Base-by-base conservation (phyloP, 2,113 vertebrate genomes). In the Puffinus mauretanicus region DNA sequence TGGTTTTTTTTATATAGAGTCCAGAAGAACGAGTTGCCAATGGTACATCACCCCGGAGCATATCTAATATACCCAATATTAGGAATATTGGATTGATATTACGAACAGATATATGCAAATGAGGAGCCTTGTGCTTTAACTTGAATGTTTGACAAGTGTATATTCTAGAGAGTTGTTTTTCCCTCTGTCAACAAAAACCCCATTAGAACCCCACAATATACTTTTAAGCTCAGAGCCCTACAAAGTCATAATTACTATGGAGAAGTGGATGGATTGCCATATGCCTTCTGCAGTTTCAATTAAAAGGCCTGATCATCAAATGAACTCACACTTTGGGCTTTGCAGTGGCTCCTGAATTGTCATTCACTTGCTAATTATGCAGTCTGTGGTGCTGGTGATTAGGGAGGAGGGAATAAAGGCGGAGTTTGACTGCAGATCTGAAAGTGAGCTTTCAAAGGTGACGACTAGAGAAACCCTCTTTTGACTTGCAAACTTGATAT, bases 321-420 rank as follows among this genome's bases (percentile, higher is more conserved):
- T 1, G 4, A 92, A 69, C 57, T 91, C 61, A 27, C 69, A 49
- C 49, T 76, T n/a, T 1, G 30, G 77, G 61, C 88, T 94, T 81
- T 96, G 90, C 86, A 76, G 77, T 64, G 83, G 55, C 88, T 86
- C 72, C 83, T 76, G 80, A 75, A 55, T 82, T 61, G 67, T 92
- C 75, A 83, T 84, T 94, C 80, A 83, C 67, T 88, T 79, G 94
- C 94, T 95, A 85, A 94, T 91, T 52, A 44, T 72, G 79, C 65
- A 79, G 80, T 49, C 92, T 93, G 91, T 94, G 88, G 58, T 61
- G 73, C 83, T 87, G 86, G 77, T 76, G 94, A 91, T 94, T 52
- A 94, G 81, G 61, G 65, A 93, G 64, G 40, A 84, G 88, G 83
- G 92, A 97, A 96, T 91, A 90, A 96, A 88, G 76, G 77, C 77